Percentiles rank a stretch among this genome's conserved stretches.
These are phyloP conservation scores for Philypnodon macrostomus DNA, from an alignment of 2,797 vertebrate genomes.

Conservation along the genomic window DNA sequence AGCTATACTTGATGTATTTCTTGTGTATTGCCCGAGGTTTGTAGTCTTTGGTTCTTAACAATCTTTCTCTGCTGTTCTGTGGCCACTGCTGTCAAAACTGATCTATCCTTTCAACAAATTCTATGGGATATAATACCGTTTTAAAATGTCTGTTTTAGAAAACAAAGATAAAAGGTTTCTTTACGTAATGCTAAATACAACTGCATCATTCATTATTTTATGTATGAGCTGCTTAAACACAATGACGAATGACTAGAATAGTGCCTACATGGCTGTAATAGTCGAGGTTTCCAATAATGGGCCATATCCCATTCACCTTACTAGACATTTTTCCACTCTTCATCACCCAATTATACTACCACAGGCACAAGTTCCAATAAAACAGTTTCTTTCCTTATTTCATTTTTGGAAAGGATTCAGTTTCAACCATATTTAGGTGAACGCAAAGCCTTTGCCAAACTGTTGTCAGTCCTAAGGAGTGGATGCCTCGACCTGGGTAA, in stretches of 20 bases:
- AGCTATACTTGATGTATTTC: constrained; percentile 8
- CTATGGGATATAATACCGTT: constrained; percentile 8
- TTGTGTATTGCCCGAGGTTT: constrained; percentile 42
- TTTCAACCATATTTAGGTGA: constrained; percentile 57
- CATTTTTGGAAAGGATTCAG: constrained; percentile 55
- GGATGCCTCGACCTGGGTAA: constrained; percentile 71
- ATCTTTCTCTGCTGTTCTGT: constrained; percentile 28
- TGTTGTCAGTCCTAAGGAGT: constrained; percentile 65
- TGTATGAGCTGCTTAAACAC: no score
- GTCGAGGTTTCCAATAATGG: constrained; percentile 60
- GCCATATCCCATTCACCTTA: constrained; percentile 68
- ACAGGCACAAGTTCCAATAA: constrained; percentile 51
- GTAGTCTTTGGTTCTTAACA: constrained; percentile 16
- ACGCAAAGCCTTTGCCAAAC: constrained; percentile 48
- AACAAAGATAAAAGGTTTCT: no score
- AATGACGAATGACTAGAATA: background rate
- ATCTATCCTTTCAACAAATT: constrained; percentile 17
- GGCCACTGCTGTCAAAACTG: constrained; percentile 35
- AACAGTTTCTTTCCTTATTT: constrained; percentile 53
- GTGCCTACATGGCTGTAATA: constrained; percentile 15
- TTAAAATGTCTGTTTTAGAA: no score
- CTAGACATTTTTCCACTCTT: constrained; percentile 64
- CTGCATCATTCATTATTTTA: no score
- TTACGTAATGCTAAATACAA: no score
- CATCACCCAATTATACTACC: constrained; percentile 54